These are phyloP conservation scores for Phrynocephalus guinanensis DNA, from an alignment of 2,797 vertebrate genomes.

Conservation along the genomic window DNA sequence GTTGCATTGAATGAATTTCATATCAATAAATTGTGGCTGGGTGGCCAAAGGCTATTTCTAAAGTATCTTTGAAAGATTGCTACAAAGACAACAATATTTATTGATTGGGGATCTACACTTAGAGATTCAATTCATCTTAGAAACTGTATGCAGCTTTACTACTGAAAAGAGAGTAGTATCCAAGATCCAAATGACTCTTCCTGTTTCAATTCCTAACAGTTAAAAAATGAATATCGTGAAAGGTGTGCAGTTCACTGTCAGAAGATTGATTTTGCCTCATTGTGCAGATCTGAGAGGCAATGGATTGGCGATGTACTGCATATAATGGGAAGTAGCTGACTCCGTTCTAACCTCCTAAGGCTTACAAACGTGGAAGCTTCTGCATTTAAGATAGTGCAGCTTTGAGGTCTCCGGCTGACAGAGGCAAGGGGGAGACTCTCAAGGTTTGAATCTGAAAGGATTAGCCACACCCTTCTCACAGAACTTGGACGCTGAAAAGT, in stretches of 20 bases:
- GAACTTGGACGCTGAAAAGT: background rate
- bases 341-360: background rate
- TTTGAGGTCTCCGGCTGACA: background rate
- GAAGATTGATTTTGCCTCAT: background rate
- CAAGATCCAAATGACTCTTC: background rate
- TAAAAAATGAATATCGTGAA: background rate
- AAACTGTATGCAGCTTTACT: background rate
- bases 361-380: background rate
- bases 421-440: background rate
- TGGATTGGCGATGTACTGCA: background rate
- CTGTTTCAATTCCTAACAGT: rapidly evolving
- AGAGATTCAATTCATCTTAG: too few species aligned
- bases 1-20: too few species aligned
- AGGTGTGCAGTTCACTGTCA: background rate
- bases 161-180: background rate
- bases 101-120: too few species aligned
- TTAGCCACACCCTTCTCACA: background rate
- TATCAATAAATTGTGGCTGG: too few species aligned
- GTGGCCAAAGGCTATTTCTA: too few species aligned
- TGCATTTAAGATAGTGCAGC: background rate
- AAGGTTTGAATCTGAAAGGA: background rate
- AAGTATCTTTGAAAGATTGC: background rate
- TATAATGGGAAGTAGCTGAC: background rate
- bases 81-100: background rate
- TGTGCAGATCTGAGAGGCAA: background rate